A percentile compares a stretch with the other conserved stretches of the same genome.
These are phyloP conservation scores for Semotilus atromaculatus DNA, from an alignment of 2,797 vertebrate species.

Conservation along the genomic window DNA sequence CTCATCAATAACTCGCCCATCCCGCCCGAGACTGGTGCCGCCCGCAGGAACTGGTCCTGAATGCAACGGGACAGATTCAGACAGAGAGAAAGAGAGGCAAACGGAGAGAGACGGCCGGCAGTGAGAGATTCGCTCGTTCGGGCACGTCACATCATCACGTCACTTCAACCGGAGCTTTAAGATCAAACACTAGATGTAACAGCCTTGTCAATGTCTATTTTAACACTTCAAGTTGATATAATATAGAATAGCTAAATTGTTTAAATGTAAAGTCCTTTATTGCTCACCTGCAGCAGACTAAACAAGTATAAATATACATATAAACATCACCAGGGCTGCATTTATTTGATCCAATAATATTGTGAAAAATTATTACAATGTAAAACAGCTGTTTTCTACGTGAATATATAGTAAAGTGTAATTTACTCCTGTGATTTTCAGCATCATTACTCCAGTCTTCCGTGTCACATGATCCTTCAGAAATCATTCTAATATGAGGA, in stretches of 20 bases:
- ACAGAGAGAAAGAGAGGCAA: constrained; percentile 34
- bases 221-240: not conserved
- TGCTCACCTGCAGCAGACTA: constrained; percentile 35
- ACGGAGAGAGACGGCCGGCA: constrained; percentile 21
- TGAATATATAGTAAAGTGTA: fast-evolving
- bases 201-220: not conserved
- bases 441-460: constrained; percentile 3
- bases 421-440: not conserved
- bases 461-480: not conserved
- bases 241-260: not conserved
- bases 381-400: fast-evolving
- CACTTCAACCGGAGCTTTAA: not conserved
- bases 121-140: not conserved
- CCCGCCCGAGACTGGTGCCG: constrained; percentile 92
- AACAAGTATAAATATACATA: not conserved
- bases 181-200: not conserved
- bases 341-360: not conserved
- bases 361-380: not conserved
- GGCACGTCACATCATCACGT: not conserved
- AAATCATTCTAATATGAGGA: not conserved
- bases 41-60: constrained; percentile 98
- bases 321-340: not conserved
- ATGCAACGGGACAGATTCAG: constrained; percentile 64
- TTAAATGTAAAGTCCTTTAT: not conserved
- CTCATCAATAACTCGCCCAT: constrained; percentile 97